A percentile compares a stretch with the other conserved stretches of the same genome.
phyloP scores from a whole-genome alignment of 2,113 vertebrate species.

The Sardina pilchardus region DNA sequence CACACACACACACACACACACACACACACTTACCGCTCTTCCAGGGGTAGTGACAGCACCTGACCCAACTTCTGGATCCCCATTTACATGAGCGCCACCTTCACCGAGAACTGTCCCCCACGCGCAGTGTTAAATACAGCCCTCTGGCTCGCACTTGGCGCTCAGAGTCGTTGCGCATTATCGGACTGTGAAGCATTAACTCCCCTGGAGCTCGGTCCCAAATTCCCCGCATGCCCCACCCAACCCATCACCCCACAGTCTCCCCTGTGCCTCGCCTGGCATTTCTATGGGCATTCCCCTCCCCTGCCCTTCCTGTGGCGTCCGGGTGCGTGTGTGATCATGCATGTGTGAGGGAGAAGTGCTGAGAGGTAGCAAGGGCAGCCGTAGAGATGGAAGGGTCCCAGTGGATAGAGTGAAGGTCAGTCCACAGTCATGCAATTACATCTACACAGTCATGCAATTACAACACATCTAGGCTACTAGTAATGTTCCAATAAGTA shows the following conservation, averaged over 20 bases:
- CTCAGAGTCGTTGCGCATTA: background rate
- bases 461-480: background rate
- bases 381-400: background rate
- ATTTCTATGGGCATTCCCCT: conserved; percentile 20
- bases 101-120: background rate
- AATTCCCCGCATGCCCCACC: background rate
- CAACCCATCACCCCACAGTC: background rate
- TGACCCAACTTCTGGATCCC: background rate
- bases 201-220: background rate
- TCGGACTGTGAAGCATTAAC: conserved; percentile 4
- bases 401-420: conserved; percentile 13
- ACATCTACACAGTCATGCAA: background rate
- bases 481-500: background rate
- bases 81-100: conserved; percentile 3
- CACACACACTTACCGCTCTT: background rate
- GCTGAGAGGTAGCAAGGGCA: background rate
- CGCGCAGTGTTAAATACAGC: background rate
- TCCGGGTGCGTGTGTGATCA: background rate
- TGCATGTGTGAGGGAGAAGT: conserved; percentile 2
- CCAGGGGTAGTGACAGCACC: conserved; percentile 1
- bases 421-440: background rate
- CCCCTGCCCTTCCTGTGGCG: background rate
- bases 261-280: background rate
- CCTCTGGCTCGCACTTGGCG: background rate
- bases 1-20: background rate